phyloP scores from a whole-genome alignment of 2,888 invertebrate species.

The Disparrhopalites patrizii region DNA sequence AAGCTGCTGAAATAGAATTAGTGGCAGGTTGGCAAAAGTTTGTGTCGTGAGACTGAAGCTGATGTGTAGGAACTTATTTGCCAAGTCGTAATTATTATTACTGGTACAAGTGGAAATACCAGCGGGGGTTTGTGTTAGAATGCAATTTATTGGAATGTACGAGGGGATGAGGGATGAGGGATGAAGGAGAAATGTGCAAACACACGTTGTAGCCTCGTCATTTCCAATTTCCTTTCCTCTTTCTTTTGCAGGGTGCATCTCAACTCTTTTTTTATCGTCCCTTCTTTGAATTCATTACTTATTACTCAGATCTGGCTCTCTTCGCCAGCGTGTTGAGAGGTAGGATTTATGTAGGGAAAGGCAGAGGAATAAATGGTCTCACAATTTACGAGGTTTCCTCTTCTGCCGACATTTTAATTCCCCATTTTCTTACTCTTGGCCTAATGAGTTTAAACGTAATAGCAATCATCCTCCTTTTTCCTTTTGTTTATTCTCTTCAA shows the following conservation, averaged over 20 bases:
- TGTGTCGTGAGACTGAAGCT: too few relatives aligned
- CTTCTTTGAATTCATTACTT: background rate
- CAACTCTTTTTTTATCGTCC: background rate
- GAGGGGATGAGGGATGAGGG: too few relatives aligned
- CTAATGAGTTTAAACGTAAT: too few relatives aligned
- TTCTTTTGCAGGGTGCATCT: background rate
- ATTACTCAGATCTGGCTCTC: background rate
- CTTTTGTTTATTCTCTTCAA: background rate
- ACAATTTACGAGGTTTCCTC: conserved; percentile 1
- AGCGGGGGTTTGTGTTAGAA: background rate
- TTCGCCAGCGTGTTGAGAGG: too few relatives aligned
- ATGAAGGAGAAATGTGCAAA: conserved; percentile 9
- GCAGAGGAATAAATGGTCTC: too few relatives aligned
- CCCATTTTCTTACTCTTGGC: too few relatives aligned
- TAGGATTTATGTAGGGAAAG: too few relatives aligned
- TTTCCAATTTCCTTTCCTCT: background rate
- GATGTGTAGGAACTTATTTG: conserved; percentile 2
- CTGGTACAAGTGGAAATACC: conserved; percentile 2
- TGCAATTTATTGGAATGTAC: conserved; percentile 5
- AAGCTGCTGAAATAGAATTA: too few relatives aligned
- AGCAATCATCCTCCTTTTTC: too few relatives aligned
- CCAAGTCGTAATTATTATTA: background rate
- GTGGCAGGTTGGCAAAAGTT: too few relatives aligned
- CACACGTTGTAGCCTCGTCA: background rate
- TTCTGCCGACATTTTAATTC: conserved; percentile 2